Evolutionary conservation across 2,113 vertebrate genomes (phyloP).

Genomic region (Melozone crissalis): DNA sequence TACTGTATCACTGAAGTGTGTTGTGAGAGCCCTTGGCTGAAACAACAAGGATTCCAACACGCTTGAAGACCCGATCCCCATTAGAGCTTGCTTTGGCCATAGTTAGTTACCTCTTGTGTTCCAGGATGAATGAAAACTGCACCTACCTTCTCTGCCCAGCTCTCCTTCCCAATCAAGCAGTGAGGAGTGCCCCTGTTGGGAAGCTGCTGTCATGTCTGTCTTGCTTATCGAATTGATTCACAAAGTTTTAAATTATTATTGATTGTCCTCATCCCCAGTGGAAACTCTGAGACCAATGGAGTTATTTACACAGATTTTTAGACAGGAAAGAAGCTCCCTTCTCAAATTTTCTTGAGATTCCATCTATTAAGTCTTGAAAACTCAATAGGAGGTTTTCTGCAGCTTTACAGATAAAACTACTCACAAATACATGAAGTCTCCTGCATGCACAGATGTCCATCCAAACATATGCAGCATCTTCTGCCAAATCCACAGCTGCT

Average conservation of each 20-base stretch:
- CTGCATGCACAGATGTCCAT: neutral
- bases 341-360: neutral
- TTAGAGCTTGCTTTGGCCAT: neutral
- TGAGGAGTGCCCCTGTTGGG: neutral
- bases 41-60: neutral
- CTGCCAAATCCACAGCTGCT: conserved; percentile 11
- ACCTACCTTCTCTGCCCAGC: neutral
- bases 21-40: neutral
- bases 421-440: neutral
- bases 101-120: neutral
- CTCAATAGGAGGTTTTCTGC: neutral
- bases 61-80: neutral
- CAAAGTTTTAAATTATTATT: conserved; percentile 28
- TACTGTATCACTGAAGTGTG: neutral
- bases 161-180: neutral
- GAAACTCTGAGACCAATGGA: conserved; percentile 11
- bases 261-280: conserved; percentile 18
- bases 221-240: conserved; percentile 32
- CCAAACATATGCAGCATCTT: neutral
- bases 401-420: neutral
- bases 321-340: conserved; percentile 3
- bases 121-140: neutral
- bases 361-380: conserved; percentile 17
- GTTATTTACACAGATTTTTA: conserved; percentile 36
- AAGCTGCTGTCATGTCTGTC: neutral